Conservation (phyloP, 2,797 vertebrate species). For the Chelon labrosus region DNA sequence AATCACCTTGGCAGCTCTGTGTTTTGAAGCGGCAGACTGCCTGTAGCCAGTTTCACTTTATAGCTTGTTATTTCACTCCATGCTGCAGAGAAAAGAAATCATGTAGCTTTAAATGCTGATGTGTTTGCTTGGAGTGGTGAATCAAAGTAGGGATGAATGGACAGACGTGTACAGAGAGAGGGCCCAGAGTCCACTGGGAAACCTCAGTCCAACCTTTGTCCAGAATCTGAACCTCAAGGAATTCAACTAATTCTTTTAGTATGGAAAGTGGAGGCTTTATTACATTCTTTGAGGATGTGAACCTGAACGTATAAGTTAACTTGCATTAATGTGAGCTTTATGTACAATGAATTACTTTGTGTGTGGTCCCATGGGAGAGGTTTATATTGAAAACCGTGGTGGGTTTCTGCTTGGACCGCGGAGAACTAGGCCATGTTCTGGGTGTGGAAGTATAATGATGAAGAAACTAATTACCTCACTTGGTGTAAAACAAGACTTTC, state of each 20-base stretch:
- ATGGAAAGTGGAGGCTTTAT: slow-evolving; percentile 76
- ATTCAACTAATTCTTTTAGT: slow-evolving; percentile 75
- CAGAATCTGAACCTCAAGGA: slow-evolving; percentile 74
- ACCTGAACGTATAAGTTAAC: slow-evolving; percentile 71
- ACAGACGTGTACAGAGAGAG: slow-evolving; percentile 46
- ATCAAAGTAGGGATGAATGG: slow-evolving; percentile 55
- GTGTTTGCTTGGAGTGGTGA: slow-evolving; percentile 57
- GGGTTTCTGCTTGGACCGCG: slow-evolving; percentile 43
- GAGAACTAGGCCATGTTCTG: slow-evolving; percentile 37
- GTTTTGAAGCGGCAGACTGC: slow-evolving; percentile 78
- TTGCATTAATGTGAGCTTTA: slow-evolving; percentile 67
- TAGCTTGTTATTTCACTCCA: slow-evolving; percentile 73
- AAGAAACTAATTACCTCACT: slow-evolving; percentile 20
- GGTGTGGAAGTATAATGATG: slow-evolving; percentile 39
- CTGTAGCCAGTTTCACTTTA: slow-evolving; percentile 77
- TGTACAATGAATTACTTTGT: slow-evolving; percentile 77
- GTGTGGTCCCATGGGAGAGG: slow-evolving; percentile 53
- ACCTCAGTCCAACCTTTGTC: slow-evolving; percentile 73
- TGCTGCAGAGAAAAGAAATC: slow-evolving; percentile 59
- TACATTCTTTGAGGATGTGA: slow-evolving; percentile 75
- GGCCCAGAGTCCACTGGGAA: slow-evolving; percentile 51
- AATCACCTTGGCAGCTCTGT: slow-evolving; percentile 84
- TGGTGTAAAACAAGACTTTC: slow-evolving; percentile 23
- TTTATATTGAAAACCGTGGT: slow-evolving; percentile 43
- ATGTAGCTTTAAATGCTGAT: slow-evolving; percentile 57